These are phyloP conservation scores for Notamacropus eugenii DNA, from an alignment of 2,797 vertebrate genomes.

Conservation along the genomic window DNA sequence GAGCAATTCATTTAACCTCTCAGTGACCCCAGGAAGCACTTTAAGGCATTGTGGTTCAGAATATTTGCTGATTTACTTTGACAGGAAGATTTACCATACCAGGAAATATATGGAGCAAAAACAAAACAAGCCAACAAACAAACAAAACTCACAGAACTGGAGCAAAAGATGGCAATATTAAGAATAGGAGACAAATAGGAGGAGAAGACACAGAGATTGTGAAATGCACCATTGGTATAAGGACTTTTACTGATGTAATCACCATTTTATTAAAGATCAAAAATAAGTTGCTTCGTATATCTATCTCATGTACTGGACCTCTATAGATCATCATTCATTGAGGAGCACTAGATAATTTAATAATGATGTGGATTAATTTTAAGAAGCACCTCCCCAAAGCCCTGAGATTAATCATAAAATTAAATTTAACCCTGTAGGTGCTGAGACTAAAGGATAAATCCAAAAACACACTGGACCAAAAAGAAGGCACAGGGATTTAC, in stretches of 20 bases:
- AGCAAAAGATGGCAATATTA: neutral
- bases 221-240: neutral
- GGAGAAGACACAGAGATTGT: neutral
- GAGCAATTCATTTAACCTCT: neutral
- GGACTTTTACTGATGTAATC: neutral
- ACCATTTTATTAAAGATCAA: neutral
- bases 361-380: conserved; percentile 18
- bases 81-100: neutral
- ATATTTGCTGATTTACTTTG: neutral
- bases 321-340: conserved; percentile 2
- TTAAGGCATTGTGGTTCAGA: neutral
- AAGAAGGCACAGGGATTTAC: neutral
- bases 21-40: neutral
- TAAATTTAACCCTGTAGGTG: neutral
- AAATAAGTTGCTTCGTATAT: neutral
- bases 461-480: conserved; percentile 11
- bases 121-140: no score
- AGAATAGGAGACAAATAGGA: neutral
- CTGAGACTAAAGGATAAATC: conserved; percentile 16
- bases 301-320: neutral
- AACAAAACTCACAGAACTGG: neutral
- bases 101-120: neutral
- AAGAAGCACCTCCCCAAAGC: neutral
- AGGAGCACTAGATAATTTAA: neutral
- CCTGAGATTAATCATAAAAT: neutral